phyloP scores from a whole-genome alignment of 1,140 invertebrate genomes.

The Pogonognathellus flavescens region DNA sequence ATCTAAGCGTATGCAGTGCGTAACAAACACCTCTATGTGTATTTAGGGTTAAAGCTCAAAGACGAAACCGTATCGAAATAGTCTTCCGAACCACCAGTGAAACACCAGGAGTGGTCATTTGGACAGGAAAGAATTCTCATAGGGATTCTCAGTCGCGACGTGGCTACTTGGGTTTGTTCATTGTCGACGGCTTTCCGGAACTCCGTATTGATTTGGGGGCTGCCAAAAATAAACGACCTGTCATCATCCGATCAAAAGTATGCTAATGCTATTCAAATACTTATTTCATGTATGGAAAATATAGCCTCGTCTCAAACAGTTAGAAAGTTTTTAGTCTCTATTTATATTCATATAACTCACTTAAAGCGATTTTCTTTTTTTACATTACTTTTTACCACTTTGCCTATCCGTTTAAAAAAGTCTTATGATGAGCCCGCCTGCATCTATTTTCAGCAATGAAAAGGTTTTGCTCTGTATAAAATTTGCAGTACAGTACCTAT shows the following conservation, averaged over 20 bases:
- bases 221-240: constrained; percentile 72
- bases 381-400: no score
- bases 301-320: no score
- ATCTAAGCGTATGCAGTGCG: no score
- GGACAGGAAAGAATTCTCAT: constrained; percentile 71
- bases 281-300: neutral
- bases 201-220: constrained; percentile 77
- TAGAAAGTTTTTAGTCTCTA: no score
- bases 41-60: constrained; percentile 74
- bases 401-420: no score
- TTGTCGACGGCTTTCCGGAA: constrained; percentile 76
- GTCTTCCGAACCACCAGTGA: constrained; percentile 77
- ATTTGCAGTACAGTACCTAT: no score
- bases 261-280: constrained; percentile 44
- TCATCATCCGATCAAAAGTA: constrained; percentile 74
- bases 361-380: no score
- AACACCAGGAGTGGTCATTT: constrained; percentile 78
- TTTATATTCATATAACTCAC: no score
- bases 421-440: no score
- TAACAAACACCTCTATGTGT: neutral
- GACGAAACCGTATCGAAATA: constrained; percentile 80
- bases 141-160: constrained; percentile 70
- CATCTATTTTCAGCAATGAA: no score
- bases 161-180: constrained; percentile 77
- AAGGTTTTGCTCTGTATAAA: no score